Base-by-base conservation (phyloP, 2,888 invertebrate species). In the Saturnia japonica region DNA sequence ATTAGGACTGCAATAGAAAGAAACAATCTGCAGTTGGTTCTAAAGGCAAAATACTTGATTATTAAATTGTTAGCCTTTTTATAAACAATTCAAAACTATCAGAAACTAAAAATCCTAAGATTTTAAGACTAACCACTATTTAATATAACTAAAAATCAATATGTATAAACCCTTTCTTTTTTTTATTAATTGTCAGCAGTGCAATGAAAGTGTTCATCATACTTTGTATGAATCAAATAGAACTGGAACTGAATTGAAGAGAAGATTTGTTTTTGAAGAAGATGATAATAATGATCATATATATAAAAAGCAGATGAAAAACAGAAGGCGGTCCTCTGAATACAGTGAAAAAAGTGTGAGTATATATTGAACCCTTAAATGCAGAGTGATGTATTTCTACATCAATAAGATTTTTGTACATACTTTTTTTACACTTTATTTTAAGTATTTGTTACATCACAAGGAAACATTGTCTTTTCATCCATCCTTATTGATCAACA, bases 211-310 rank as follows among this genome's bases (percentile, higher is more conserved):
- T 69, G 19, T 60, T 25, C 8, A n/a, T 43, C 16, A 28, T 60
- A 43, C 25, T 43, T 43, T 28, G 42, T 45, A 6, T 22, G 40
- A 14, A 51, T 57, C 68, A 57, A n/a, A 60, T 57, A 60, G 16
- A 40, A 64, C 9, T n/a, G 1, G 9, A 8, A 60, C 7, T 43
- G 43, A 57, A 43, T 11, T 43, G 11, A 60, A 25, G n/a, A 43
- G 14, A 60, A 69, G 57, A 43, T 57, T 69, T 8, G 19, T 69
- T 60, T 60, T 60, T 43, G 57, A n/a, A 57, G 54, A 68, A 54
- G 60, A 69, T 60, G 25, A 60, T 45, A 28, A 25, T 60, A 1
- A 25, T 2, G 19, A 45, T 40, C 42, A 43, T 0, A 43, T 25
- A 19, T 45, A 25, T 60, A 40, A n/a, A n/a, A n/a, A 40, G 9